A percentile compares a stretch with the other conserved stretches of the same genome.
Conservation (phyloP, 2,113 vertebrate genomes). For the Illadopsis cleaveri region DNA sequence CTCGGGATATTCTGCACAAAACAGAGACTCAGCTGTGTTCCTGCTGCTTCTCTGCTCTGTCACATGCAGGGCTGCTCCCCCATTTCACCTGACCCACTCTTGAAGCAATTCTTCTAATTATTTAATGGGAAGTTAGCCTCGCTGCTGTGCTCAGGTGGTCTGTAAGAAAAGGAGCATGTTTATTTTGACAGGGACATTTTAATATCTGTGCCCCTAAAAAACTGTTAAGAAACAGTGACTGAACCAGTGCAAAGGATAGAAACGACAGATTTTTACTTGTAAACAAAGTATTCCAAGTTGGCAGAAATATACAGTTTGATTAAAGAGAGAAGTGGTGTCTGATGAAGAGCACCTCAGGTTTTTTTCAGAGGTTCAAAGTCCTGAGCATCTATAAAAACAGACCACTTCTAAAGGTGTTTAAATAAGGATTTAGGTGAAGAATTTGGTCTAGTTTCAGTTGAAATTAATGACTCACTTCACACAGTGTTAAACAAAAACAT, state of each 20-base stretch:
- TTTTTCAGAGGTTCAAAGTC: background rate
- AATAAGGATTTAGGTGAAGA: background rate
- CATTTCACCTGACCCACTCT: background rate
- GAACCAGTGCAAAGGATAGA: background rate
- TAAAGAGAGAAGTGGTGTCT: background rate
- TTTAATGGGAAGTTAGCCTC: background rate
- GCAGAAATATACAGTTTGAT: background rate
- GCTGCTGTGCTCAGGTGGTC: background rate
- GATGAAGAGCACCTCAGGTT: background rate
- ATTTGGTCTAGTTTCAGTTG: background rate
- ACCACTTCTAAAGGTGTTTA: background rate
- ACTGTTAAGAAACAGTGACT: background rate
- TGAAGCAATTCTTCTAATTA: background rate
- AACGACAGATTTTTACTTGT: background rate
- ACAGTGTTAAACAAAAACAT: background rate
- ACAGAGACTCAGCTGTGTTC: background rate
- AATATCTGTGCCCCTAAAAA: background rate
- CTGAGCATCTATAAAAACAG: background rate
- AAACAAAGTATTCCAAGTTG: background rate
- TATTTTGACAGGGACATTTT: background rate
- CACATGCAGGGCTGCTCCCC: background rate
- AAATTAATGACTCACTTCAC: background rate
- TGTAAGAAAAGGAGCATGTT: background rate
- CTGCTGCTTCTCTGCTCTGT: background rate
- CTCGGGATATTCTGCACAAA: background rate